These are phyloP conservation scores for Pinctada fucata DNA, from an alignment of 2,888 invertebrate species.

Conservation along the genomic window DNA sequence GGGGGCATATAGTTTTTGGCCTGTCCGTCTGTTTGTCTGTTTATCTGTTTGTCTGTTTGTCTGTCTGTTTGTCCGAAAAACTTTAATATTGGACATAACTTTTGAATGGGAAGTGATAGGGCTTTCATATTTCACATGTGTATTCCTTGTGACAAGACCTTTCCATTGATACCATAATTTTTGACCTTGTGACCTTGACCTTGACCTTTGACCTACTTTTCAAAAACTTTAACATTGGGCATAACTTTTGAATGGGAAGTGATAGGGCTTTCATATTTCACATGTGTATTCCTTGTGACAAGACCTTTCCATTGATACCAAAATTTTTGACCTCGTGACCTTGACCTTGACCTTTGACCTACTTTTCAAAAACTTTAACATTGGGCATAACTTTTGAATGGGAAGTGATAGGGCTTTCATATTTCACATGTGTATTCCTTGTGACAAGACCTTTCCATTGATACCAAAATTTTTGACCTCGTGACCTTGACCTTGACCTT, in stretches of 20 bases:
- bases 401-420: background rate
- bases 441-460: background rate
- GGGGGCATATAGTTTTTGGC: no score
- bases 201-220: background rate
- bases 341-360: background rate
- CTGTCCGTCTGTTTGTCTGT: no score
- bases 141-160: background rate
- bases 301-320: background rate
- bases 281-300: conserved; percentile 1
- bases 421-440: background rate
- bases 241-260: background rate
- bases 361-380: background rate
- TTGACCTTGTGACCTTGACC: background rate
- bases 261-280: background rate
- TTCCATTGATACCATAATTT: background rate
- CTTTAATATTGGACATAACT: background rate
- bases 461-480: background rate
- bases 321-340: background rate
- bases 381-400: background rate
- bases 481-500: background rate
- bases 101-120: background rate
- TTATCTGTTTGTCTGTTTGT: no score
- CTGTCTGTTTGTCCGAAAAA: no score
- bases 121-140: background rate
- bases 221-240: background rate